Evolutionary conservation across 2,797 vertebrate species (phyloP), one percentile per base, ranked within the genome.

Genomic region (Argentina silus): DNA sequence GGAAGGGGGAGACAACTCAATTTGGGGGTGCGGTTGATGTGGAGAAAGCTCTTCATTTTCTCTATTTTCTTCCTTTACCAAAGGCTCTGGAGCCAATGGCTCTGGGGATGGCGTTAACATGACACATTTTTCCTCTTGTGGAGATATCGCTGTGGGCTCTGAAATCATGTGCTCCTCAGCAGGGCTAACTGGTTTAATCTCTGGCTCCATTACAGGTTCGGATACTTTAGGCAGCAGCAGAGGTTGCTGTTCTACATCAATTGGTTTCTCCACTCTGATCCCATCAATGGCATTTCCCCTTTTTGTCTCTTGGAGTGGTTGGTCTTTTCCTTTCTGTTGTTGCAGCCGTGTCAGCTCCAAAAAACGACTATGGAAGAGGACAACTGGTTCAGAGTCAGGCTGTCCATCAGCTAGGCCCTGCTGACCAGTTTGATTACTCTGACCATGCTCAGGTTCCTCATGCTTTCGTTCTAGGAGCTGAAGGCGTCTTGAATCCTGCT

Each of bases 341-440:
- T 98, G 96, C 61, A 98, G 91, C 75, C 88, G 89, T 56, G 86
- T 95, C 36, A 95, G 83, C 79, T 99, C 98, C 85, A 99, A 90
- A 86, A 98, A 99, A 10, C 95, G 94, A 77, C 96, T 98, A 77
- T 98, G 96, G 85, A 99, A 99, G 42, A 99, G 96, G 47, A 98
- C 97, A 64, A 98, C 96, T 0, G 97, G 97, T 73, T 97, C 98
- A 0, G 93, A 92, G 64, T 93, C 95, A 71, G 89, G 81, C 0
- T 93, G 92, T 0, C 95, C 94, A 5, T 98, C 98, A 0, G 84
- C 80, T 50, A 93, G 86, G 0, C 91, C 86, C 82, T 95, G 96
- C 57, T 95, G 95, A 65, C 93, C 90, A 0, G 92, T 91, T 12
- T 93, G 83, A n/a, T 93, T 90, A n/a, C 93, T 95, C 42, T 93